These are phyloP conservation scores for Otis tarda DNA, from an alignment of 2,113 vertebrate species.

Conservation along the genomic window DNA sequence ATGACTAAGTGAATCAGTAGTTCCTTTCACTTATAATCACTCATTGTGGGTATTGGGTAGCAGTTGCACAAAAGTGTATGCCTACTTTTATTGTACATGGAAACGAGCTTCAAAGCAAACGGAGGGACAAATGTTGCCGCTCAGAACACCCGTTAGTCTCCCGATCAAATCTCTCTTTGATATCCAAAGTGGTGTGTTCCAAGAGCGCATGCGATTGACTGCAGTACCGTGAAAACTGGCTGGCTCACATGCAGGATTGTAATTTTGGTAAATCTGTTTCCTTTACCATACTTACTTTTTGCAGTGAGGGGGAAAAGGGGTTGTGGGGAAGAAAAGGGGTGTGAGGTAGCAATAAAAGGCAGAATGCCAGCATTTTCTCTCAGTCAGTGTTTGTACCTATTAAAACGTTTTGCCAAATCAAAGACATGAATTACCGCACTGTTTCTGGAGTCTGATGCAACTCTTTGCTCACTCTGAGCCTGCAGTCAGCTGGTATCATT, in stretches of 20 bases:
- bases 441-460: constrained; percentile 15
- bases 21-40: constrained; percentile 53
- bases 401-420: constrained; percentile 16
- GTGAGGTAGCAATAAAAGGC: neutral
- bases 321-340: neutral
- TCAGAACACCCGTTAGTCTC: constrained; percentile 14
- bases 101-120: constrained; percentile 27
- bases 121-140: neutral
- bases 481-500: constrained; percentile 24
- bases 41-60: constrained; percentile 24
- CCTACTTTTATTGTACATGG: constrained; percentile 30
- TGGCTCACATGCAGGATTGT: neutral
- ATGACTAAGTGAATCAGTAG: constrained; percentile 56
- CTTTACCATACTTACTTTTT: neutral
- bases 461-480: neutral
- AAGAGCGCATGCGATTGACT: constrained; percentile 20
- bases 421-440: constrained; percentile 32
- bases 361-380: neutral
- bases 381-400: neutral
- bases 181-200: constrained; percentile 7
- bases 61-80: constrained; percentile 44
- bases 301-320: neutral
- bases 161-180: constrained; percentile 49
- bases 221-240: constrained; percentile 6
- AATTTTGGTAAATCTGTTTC: constrained; percentile 41